Base-by-base conservation (phyloP, 2,113 vertebrate species). In the Philantomba maxwellii region DNA sequence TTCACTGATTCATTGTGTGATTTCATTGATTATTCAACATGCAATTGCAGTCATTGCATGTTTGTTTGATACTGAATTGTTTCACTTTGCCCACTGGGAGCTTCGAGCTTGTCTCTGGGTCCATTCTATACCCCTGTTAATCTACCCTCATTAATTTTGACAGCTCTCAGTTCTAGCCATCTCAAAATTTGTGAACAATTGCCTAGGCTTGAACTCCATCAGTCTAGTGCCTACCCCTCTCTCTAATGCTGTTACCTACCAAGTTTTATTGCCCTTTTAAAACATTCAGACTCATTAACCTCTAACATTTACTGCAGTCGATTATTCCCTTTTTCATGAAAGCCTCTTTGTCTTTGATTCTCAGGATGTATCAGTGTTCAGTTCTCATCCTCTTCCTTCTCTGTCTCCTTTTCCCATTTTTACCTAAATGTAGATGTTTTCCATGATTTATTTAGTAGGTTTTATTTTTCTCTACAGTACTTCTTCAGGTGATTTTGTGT, bases 51-150 rank as follows among this genome's bases (percentile, higher is more conserved):
- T 87, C 39, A 92, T 77, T 87, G 75, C 78, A 19, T 83, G 30
- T 93, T 94, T 70, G 64, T 97, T 93, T 94, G 30, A 94, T 91
- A 80, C 25, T 89, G 39, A 80, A 66, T 60, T 89, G 6, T 89
- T 62, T 62, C 26, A 78, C 1, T 82, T 91, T 94, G 51, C 62
- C 70, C 25, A 53, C 19, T 73, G 43, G 93, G 57, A 95, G 45
- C 45, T 89, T 94, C 5, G 80, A 19, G 9, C 75, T 60, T 94
- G 30, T 89, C 26, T 45, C 7, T 80, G 55, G 17, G 47, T 91
- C 66, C 73, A 47, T 47, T 81, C 86, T 57, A 86, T 60, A 94
- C 19, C 23, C 28, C 33, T 62, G 36, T 75, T 88, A 84, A 81
- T 53, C 15, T 90, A 81, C 6, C n/a, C 1, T 5, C n/a, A 51